phyloP scores from a whole-genome alignment of 1,140 invertebrate genomes.

The Bicyclus anynana region DNA sequence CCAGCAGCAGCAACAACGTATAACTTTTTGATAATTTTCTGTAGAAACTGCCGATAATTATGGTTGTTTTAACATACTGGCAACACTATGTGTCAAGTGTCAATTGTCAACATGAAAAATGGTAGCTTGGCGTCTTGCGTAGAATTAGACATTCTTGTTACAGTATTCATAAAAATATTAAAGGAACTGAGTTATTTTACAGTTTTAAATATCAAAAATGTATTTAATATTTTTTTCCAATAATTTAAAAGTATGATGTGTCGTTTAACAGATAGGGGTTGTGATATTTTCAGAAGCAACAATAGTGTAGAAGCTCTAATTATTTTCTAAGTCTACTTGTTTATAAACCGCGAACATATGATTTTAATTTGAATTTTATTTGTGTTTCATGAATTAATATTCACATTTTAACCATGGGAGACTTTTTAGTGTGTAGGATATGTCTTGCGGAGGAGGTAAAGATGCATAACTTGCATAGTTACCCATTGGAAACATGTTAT shows the following conservation, averaged over 20 bases:
- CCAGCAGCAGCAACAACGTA: too few species aligned
- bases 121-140: conserved; percentile 50
- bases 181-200: conserved; percentile 1
- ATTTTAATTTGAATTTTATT: conserved; percentile 10
- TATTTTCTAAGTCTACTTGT: conserved; percentile 58
- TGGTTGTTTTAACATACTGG: background rate
- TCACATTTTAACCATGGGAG: conserved; percentile 35
- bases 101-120: conserved; percentile 22
- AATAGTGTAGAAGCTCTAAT: conserved; percentile 46
- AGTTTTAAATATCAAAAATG: conserved; percentile 2
- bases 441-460: conserved; percentile 49
- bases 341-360: conserved; percentile 42
- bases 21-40: too few species aligned
- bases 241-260: conserved; percentile 7
- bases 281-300: conserved; percentile 9
- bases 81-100: conserved; percentile 1
- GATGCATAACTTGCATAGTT: conserved; percentile 38
- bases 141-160: conserved; percentile 56
- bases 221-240: conserved; percentile 19
- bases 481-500: conserved; percentile 45
- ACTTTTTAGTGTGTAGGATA: conserved; percentile 49
- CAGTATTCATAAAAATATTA: conserved; percentile 28
- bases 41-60: background rate
- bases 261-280: conserved; percentile 5
- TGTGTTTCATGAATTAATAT: conserved; percentile 3